Percentiles rank a stretch among this genome's conserved stretches.
These are phyloP conservation scores for Bucco capensis DNA, from an alignment of 2,113 vertebrate species.

Conservation along the genomic window DNA sequence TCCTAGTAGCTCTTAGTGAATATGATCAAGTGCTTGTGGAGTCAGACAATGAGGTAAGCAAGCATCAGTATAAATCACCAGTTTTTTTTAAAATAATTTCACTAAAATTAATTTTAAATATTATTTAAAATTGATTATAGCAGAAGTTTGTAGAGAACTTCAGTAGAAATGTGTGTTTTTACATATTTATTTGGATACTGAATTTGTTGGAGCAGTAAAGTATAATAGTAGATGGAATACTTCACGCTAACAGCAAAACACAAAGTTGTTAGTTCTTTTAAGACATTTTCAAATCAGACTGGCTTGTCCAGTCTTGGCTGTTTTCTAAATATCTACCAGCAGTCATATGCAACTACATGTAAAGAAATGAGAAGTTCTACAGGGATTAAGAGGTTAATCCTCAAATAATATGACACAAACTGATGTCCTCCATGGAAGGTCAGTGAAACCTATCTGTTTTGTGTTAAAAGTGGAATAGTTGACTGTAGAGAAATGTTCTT, in stretches of 20 bases:
- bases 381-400: not conserved
- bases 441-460: not conserved
- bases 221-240: not conserved
- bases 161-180: not conserved
- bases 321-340: not conserved
- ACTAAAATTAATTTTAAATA: not conserved
- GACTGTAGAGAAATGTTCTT: not conserved
- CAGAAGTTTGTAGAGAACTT: not conserved
- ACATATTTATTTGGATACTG: not conserved
- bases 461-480: not conserved
- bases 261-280: not conserved
- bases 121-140: not conserved
- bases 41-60: conserved; percentile 90
- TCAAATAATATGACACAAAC: not conserved
- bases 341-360: not conserved
- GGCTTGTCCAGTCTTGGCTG: not conserved
- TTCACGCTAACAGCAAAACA: not conserved
- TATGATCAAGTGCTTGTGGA: conserved; percentile 96
- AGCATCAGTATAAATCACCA: not conserved
- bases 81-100: not conserved
- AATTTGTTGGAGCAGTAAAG: not conserved
- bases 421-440: not conserved
- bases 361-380: not conserved
- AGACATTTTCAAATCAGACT: not conserved
- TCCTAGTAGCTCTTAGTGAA: conserved; percentile 92